Conservation (phyloP, 2,888 invertebrate genomes). For the Copidosoma aretas region DNA sequence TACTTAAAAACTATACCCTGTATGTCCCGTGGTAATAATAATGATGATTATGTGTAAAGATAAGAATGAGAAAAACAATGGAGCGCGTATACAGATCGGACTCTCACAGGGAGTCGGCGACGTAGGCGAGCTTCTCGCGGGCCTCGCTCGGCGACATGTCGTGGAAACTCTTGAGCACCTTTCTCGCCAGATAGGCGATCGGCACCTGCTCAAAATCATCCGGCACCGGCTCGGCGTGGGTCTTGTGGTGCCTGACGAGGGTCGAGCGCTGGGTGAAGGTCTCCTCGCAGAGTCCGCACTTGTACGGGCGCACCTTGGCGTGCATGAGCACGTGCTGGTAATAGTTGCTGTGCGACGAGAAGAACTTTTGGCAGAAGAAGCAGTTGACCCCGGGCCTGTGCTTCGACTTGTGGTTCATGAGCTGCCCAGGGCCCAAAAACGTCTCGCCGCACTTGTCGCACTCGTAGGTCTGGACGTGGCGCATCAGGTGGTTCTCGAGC, state of each 20-base stretch:
- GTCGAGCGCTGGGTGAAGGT: constrained; percentile 53
- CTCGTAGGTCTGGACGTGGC: constrained; percentile 46
- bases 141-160: constrained; percentile 2
- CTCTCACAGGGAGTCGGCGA: too few relatives aligned
- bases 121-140: neutral
- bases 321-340: constrained; percentile 55
- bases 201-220: constrained; percentile 31
- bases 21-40: too few relatives aligned
- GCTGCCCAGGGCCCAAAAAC: constrained; percentile 43
- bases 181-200: constrained; percentile 49
- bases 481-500: constrained; percentile 49
- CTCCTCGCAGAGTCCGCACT: constrained; percentile 53
- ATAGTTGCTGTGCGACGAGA: constrained; percentile 48
- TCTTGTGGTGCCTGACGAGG: constrained; percentile 49
- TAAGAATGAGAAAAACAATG: too few relatives aligned
- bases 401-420: constrained; percentile 47
- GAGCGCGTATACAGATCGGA: too few relatives aligned
- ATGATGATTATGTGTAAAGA: too few relatives aligned
- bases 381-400: constrained; percentile 47
- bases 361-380: constrained; percentile 48
- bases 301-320: constrained; percentile 53
- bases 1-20: too few relatives aligned
- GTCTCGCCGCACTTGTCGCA: constrained; percentile 49
- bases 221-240: constrained; percentile 45
- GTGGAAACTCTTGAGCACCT: constrained; percentile 25